Evolutionary conservation across 1,140 invertebrate species (phyloP).

Genomic region (Adelges cooleyi): DNA sequence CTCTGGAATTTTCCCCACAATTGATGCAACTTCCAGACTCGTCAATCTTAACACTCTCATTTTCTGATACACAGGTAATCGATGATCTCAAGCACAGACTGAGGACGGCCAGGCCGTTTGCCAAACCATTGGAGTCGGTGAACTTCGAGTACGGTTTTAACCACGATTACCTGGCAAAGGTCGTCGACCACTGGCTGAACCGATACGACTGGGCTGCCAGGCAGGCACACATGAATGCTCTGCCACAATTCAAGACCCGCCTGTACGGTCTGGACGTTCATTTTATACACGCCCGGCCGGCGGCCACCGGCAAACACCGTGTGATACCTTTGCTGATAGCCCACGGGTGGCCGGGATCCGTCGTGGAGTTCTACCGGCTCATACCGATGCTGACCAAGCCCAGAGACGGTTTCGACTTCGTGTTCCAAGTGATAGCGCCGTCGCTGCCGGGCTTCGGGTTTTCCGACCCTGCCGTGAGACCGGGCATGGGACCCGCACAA

Average conservation of each 20-base stretch:
- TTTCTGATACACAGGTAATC: conserved; percentile 27
- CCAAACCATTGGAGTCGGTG: conserved; percentile 49
- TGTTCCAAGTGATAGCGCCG: conserved; percentile 66
- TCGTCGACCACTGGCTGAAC: conserved; percentile 60
- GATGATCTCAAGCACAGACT: conserved; percentile 29
- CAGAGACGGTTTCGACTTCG: conserved; percentile 47
- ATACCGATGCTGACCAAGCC: conserved; percentile 55
- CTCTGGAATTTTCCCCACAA: not conserved
- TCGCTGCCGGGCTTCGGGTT: conserved; percentile 77
- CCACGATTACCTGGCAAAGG: conserved; percentile 48
- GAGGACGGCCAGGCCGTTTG: not conserved
- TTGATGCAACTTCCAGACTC: not conserved
- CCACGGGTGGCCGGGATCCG: conserved; percentile 85
- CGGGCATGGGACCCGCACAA: conserved; percentile 50
- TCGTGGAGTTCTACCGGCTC: conserved; percentile 74
- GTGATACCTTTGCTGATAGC: conserved; percentile 51
- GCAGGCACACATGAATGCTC: conserved; percentile 54
- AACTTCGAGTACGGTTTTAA: conserved; percentile 70
- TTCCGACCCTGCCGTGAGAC: conserved; percentile 53
- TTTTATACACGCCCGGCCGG: conserved; percentile 52
- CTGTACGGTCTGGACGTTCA: conserved; percentile 61
- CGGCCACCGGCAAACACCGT: conserved; percentile 38
- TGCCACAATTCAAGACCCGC: conserved; percentile 59
- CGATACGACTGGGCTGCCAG: conserved; percentile 62
- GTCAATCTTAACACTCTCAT: not conserved